Percentiles rank a stretch among this genome's conserved stretches.
Evolutionary conservation across 2,797 vertebrate species (phyloP).

Genomic region (Ispidina picta): DNA sequence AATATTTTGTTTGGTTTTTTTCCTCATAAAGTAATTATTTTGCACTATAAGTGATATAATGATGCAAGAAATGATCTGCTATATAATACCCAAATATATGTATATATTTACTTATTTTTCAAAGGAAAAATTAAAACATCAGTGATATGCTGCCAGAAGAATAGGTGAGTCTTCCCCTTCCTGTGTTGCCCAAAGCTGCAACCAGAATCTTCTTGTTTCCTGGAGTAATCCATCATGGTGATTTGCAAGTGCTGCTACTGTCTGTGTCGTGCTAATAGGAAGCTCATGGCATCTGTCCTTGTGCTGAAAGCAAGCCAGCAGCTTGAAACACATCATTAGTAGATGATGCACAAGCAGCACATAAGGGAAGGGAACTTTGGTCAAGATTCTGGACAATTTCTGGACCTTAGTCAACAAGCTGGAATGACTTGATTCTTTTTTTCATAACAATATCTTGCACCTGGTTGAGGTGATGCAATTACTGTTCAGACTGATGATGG

Average conservation of each 20-base stretch:
- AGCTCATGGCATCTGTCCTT: constrained; percentile 39
- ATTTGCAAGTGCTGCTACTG: constrained; percentile 24
- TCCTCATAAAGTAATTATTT: neutral
- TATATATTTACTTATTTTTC: neutral
- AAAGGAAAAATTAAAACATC: neutral
- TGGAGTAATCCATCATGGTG: constrained; percentile 8
- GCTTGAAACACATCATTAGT: neutral
- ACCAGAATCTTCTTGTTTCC: neutral
- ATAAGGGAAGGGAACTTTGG: neutral
- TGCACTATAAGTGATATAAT: neutral
- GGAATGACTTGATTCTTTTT: neutral
- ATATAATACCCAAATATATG: neutral
- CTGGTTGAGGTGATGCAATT: neutral
- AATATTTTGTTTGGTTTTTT: neutral
- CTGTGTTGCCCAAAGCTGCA: neutral
- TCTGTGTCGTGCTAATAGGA: constrained; percentile 18
- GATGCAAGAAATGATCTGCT: neutral
- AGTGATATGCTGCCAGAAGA: neutral
- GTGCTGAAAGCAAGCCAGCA: constrained; percentile 1
- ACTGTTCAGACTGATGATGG: neutral
- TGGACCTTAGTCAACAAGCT: neutral
- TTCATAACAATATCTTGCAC: neutral
- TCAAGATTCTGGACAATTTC: neutral
- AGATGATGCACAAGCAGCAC: neutral
- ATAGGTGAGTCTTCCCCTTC: neutral